Evolutionary conservation across 2,797 vertebrate species (phyloP).

Genomic region (Channallabes apus): DNA sequence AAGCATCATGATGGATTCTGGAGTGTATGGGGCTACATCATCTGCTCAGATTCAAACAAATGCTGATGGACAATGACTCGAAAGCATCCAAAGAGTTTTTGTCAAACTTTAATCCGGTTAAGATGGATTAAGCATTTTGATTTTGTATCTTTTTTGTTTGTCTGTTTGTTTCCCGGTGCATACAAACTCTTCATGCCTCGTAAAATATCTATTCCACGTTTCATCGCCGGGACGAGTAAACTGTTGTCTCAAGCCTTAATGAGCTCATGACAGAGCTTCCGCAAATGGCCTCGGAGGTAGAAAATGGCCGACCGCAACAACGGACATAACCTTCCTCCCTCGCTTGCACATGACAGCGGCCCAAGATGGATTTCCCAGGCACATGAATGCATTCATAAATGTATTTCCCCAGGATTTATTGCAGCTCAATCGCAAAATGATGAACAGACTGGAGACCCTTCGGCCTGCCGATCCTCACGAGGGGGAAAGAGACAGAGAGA

Average conservation of each 20-base stretch:
- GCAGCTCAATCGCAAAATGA: constrained; percentile 52
- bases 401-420: constrained; percentile 56
- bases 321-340: constrained; percentile 25
- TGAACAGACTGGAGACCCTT: constrained; percentile 50
- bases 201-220: background rate
- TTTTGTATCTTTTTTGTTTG: too few relatives aligned
- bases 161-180: background rate
- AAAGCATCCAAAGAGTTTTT: too few relatives aligned
- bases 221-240: background rate
- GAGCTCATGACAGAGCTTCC: constrained; percentile 1
- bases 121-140: background rate
- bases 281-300: constrained; percentile 12
- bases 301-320: constrained; percentile 33
- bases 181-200: background rate
- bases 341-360: constrained; percentile 35
- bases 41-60: background rate
- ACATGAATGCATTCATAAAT: constrained; percentile 55
- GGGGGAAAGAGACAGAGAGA: constrained; percentile 22
- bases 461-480: constrained; percentile 40
- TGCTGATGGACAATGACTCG: background rate
- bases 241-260: constrained; percentile 4
- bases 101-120: background rate
- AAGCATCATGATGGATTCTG: background rate
- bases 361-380: constrained; percentile 50
- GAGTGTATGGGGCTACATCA: background rate